Base-by-base conservation (phyloP, 1,140 invertebrate genomes). In the Temnothorax nylanderi region DNA sequence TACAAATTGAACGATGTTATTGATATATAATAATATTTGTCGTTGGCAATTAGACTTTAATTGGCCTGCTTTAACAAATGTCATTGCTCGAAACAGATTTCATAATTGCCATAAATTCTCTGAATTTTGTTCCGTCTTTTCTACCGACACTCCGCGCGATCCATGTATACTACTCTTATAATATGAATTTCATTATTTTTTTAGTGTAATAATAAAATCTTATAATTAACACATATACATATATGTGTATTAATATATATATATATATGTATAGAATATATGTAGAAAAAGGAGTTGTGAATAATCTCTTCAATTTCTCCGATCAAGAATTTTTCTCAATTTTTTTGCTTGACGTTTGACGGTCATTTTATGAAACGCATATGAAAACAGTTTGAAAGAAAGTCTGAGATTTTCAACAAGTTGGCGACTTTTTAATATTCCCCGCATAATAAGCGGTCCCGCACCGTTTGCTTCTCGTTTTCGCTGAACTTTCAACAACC, bases 381-480 rank as follows among this genome's bases (percentile, higher is more conserved):
- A 84, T 84, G 80, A 84, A 84, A 84, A 54, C 69, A 82, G 78
- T 82, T 82, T 13, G 26, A 21, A 75, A 84, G 80, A 84, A 82
- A 82, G 67, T 74, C 54, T 32, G 16, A 58, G 80, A 75, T 84
- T 84, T 84, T 84, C 80, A 84, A 84, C 80, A 84, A 84, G 80
- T 65, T 74, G 32, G 85, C 41, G 85, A 51, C 58, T 75, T 67
- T 87, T 56, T 67, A 58, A 51, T 71, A 84, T 64, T 58, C 64
- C 16, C 34, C 62, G 44, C 47, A 86, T 87, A 76, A 88, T 87
- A 87, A 71, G 54, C 62, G 64, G 11, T 56, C 34, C 32, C 77
- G 37, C 37, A 44, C 87, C 82, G 87, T 85, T 89, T 75, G 75
- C 75, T 89, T 58, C 87, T 89, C 86, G 74, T 69, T 69, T 69